phyloP scores from a whole-genome alignment of 2,113 vertebrate genomes.

The Nothoprocta perdicaria region DNA sequence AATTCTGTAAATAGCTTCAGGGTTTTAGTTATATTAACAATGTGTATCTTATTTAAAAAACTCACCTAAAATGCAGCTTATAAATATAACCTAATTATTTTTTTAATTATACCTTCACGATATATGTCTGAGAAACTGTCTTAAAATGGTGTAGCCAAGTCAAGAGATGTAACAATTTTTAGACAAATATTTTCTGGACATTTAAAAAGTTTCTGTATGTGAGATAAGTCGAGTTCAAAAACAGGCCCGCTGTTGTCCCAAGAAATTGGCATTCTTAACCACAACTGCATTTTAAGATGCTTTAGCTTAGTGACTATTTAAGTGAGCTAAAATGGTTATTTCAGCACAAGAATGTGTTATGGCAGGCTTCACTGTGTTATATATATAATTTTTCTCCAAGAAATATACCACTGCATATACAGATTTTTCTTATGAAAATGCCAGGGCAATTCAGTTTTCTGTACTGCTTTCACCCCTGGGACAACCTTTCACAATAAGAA shows the following conservation, averaged over 20 bases:
- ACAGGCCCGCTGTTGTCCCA: background rate
- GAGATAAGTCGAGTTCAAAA: background rate
- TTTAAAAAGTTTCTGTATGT: background rate
- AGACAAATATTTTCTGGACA: background rate
- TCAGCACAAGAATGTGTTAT: background rate
- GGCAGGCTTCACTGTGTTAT: background rate
- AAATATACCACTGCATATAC: background rate
- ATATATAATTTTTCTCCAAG: background rate
- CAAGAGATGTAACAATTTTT: background rate
- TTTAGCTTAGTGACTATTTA: background rate
- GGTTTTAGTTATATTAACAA: constrained; percentile 41
- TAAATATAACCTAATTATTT: background rate
- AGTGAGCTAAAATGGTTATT: background rate
- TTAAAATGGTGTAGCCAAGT: background rate
- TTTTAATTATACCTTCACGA: background rate
- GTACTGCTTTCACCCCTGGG: constrained; percentile 55
- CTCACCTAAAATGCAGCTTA: background rate
- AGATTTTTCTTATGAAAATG: constrained; percentile 35
- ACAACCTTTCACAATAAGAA: constrained; percentile 70
- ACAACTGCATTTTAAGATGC: background rate
- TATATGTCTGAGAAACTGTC: background rate
- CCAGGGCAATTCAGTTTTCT: constrained; percentile 35
- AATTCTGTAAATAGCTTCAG: constrained; percentile 51
- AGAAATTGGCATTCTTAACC: background rate
- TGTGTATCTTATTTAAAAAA: background rate